phyloP scores from a whole-genome alignment of 2,888 invertebrate genomes.

The Automeris io region DNA sequence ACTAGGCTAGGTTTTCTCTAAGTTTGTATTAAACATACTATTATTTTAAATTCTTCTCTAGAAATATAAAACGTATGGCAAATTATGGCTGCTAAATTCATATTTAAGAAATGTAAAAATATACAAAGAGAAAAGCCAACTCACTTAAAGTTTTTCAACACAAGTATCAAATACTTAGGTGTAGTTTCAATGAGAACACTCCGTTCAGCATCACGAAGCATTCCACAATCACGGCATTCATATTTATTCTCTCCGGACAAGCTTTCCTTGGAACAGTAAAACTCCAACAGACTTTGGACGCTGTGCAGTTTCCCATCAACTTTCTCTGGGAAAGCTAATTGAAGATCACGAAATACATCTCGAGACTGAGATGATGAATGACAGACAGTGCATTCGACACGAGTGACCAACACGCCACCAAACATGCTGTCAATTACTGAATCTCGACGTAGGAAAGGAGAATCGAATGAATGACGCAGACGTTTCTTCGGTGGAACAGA shows the following conservation, averaged over 20 bases:
- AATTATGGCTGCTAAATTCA: too few species aligned
- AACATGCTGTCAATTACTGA: slow-evolving; percentile 82
- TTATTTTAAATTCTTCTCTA: too few species aligned
- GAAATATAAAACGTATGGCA: too few species aligned
- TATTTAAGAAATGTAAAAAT: slow-evolving; percentile 8
- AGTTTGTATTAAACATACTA: too few species aligned
- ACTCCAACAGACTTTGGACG: slow-evolving; percentile 87
- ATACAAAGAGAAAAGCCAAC: slow-evolving; percentile 17
- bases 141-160: slow-evolving; percentile 85
- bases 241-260: slow-evolving; percentile 89
- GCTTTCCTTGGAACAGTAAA: slow-evolving; percentile 86
- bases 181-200: slow-evolving; percentile 79
- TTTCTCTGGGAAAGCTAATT: slow-evolving; percentile 83
- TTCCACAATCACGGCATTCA: slow-evolving; percentile 85
- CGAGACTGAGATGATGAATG: slow-evolving; percentile 82
- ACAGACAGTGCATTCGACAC: slow-evolving; percentile 85
- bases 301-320: slow-evolving; percentile 67
- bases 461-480: slow-evolving; percentile 27
- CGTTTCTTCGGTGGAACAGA: slow-evolving; percentile 38
- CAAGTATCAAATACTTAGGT: slow-evolving; percentile 87
- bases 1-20: too few species aligned
- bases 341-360: slow-evolving; percentile 89
- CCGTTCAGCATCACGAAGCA: slow-evolving; percentile 84
- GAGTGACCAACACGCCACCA: slow-evolving; percentile 85
- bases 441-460: slow-evolving; percentile 36